Conservation (phyloP, 1,140 invertebrate genomes). For the Diploscapter pachys region DNA sequence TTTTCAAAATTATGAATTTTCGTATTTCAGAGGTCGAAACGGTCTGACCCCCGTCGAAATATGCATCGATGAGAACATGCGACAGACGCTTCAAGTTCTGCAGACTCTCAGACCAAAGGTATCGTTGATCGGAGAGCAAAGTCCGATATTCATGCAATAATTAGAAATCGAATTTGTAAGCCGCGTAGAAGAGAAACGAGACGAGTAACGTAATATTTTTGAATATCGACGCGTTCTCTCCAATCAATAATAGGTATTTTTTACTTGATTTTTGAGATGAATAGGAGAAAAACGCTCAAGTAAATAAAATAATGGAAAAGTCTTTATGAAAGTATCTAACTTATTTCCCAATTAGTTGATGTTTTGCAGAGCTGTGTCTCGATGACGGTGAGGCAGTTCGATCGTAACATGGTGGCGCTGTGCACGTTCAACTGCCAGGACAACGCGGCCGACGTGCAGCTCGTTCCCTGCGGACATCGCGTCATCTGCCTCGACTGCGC, state of each 20-base stretch:
- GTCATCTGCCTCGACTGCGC: slow-evolving; percentile 75
- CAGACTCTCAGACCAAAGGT: slow-evolving; percentile 4
- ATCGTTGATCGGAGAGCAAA: neutral
- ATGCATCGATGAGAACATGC: slow-evolving; percentile 12
- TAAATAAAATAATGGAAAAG: too few relatives aligned
- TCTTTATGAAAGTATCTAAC: neutral
- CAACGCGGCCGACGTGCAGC: slow-evolving; percentile 64
- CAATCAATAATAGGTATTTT: neutral
- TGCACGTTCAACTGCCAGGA: slow-evolving; percentile 28
- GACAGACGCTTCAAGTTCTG: slow-evolving; percentile 2
- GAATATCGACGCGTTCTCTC: neutral
- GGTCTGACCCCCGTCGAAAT: slow-evolving; percentile 14
- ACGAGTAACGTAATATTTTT: neutral
- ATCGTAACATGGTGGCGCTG: slow-evolving; percentile 17
- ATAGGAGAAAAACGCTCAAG: too few relatives aligned
- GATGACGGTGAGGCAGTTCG: slow-evolving; percentile 17
- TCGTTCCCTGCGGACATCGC: slow-evolving; percentile 74
- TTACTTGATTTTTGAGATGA: neutral
- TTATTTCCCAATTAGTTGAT: too few relatives aligned
- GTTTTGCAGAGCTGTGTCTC: slow-evolving; percentile 3
- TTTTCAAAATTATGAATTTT: neutral
- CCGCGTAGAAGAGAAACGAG: neutral
- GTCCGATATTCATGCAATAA: too few relatives aligned
- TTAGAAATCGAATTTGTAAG: too few relatives aligned
- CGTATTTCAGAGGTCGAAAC: slow-evolving; percentile 12